A percentile compares a stretch with the other conserved stretches of the same genome.
phyloP scores from a whole-genome alignment of 2,797 vertebrate species.

The Emydoidea blandingii region DNA sequence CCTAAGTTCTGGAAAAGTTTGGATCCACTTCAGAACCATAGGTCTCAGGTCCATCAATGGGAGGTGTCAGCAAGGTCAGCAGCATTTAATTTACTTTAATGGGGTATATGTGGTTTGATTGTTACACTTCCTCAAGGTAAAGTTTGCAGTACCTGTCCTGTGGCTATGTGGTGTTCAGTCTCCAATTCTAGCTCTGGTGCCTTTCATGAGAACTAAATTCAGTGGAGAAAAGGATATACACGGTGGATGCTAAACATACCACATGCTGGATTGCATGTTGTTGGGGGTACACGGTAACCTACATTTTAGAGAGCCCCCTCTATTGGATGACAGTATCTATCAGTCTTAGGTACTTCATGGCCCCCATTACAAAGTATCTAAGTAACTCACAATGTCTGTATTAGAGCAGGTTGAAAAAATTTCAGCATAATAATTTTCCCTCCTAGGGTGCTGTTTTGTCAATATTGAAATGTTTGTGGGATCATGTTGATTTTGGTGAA shows the following conservation, averaged over 20 bases:
- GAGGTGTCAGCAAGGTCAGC: neutral
- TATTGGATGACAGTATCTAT: neutral
- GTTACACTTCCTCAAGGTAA: neutral
- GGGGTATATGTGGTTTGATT: neutral
- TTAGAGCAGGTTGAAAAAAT: neutral
- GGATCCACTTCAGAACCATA: neutral
- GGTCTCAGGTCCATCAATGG: neutral
- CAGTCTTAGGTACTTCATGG: neutral
- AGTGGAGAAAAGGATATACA: fast-evolving
- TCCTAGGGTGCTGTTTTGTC: neutral
- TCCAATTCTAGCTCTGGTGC: neutral
- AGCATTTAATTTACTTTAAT: neutral
- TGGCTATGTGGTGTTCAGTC: neutral
- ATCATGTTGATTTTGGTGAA: neutral
- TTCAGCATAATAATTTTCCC: neutral
- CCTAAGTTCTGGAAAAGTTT: neutral
- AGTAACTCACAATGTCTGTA: fast-evolving
- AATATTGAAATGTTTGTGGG: neutral
- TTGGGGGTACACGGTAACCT: neutral
- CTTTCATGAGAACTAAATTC: neutral
- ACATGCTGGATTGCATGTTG: neutral
- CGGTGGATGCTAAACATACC: neutral
- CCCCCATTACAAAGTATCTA: neutral
- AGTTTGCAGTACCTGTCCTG: neutral
- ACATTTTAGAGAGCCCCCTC: neutral